A percentile compares a stretch with the other conserved stretches of the same genome.
phyloP scores from a whole-genome alignment of 2,113 vertebrate species.

The Mustela lutreola region DNA sequence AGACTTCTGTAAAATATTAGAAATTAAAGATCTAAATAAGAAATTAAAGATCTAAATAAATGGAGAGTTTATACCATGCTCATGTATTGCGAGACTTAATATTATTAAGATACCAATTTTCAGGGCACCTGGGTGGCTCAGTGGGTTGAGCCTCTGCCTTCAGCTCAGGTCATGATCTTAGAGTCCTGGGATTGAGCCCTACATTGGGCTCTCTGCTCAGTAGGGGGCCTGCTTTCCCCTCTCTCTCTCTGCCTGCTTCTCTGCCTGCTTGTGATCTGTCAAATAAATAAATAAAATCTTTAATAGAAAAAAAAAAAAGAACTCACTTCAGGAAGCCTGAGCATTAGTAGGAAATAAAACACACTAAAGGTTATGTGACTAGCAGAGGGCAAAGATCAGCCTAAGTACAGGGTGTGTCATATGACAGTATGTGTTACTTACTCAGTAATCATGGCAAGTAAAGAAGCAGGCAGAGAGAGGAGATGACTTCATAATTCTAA shows the following conservation, averaged over 20 bases:
- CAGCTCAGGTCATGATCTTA: too few species aligned
- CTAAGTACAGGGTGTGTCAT: neutral
- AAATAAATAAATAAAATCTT: too few species aligned
- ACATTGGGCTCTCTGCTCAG: too few species aligned
- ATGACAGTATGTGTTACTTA: neutral
- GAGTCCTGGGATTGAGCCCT: too few species aligned
- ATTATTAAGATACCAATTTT: constrained; percentile 35
- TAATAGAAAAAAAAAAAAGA: neutral
- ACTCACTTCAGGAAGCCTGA: constrained; percentile 34
- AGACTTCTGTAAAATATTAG: neutral
- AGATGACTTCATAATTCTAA: constrained; percentile 61
- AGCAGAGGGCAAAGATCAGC: neutral
- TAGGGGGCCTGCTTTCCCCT: too few species aligned
- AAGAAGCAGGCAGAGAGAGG: constrained; percentile 16
- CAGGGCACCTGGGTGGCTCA: neutral
- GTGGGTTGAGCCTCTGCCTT: too few species aligned
- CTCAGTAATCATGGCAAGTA: constrained; percentile 52
- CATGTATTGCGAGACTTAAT: neutral
- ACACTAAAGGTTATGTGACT: neutral
- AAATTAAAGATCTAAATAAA: constrained; percentile 31
- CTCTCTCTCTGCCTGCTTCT: too few species aligned
- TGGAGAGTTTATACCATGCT: neutral
- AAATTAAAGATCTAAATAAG: constrained; percentile 14
- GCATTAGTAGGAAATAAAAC: neutral
- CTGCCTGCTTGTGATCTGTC: too few species aligned